Conservation (phyloP, 2,113 vertebrate species). For the Reinhardtius hippoglossoides region DNA sequence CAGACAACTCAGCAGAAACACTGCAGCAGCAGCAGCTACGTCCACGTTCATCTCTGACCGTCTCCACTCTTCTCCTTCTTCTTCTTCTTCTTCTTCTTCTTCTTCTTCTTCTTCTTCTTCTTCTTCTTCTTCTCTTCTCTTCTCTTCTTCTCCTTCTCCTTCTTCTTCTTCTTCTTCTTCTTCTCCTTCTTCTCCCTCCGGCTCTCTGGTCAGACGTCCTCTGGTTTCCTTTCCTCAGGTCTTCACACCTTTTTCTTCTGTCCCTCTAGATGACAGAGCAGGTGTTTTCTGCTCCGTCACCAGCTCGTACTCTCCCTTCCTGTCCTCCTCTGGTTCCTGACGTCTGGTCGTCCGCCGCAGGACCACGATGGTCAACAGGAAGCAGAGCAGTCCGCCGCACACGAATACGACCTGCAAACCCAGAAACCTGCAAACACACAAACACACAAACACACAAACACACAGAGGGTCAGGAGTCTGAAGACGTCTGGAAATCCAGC, state of each 20-base stretch:
- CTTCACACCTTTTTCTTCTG: not conserved
- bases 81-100: too few species aligned
- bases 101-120: not conserved
- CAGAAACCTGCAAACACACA: slow-evolving; percentile 62
- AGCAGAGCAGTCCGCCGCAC: slow-evolving; percentile 65
- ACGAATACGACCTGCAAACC: slow-evolving; percentile 66
- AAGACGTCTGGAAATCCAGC: too few species aligned
- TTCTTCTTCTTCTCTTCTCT: too few species aligned
- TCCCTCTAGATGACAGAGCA: not conserved
- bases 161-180: not conserved
- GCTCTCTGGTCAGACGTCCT: not conserved
- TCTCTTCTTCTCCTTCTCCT: fast-evolving
- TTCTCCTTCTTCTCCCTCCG: not conserved
- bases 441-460: not conserved
- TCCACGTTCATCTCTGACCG: not conserved
- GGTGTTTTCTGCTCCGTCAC: not conserved
- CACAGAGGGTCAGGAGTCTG: not conserved
- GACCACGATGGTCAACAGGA: slow-evolving; percentile 50
- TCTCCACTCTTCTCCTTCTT: not conserved
- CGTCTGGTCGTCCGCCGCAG: slow-evolving; percentile 13
- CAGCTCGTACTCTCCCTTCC: slow-evolving; percentile 32
- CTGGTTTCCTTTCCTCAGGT: slow-evolving; percentile 13
- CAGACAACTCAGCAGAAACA: too few species aligned
- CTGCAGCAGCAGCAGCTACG: not conserved
- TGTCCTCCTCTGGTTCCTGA: fast-evolving